phyloP scores from a whole-genome alignment of 2,113 vertebrate species.

The Phrynocephalus versicolor region DNA sequence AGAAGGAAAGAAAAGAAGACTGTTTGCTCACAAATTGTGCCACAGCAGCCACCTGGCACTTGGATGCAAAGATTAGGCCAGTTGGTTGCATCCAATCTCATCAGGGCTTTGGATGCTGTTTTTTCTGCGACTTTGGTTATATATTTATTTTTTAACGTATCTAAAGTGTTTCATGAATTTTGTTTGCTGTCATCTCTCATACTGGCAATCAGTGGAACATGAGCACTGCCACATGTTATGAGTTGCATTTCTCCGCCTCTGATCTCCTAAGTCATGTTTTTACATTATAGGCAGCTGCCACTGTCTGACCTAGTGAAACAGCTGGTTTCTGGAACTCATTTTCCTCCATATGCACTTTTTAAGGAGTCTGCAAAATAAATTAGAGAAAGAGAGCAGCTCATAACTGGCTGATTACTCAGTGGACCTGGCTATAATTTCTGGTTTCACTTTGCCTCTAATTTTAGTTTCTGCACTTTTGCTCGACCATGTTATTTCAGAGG shows the following conservation, averaged over 20 bases:
- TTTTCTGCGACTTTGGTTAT: not conserved
- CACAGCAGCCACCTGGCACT: not conserved
- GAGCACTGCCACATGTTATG: conserved; percentile 18
- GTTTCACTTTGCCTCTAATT: conserved; percentile 16
- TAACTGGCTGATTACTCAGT: conserved; percentile 12
- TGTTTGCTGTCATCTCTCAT: not conserved
- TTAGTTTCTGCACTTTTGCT: conserved; percentile 16
- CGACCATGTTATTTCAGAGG: not conserved
- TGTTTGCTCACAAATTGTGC: not conserved
- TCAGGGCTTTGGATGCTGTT: not conserved
- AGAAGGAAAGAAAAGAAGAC: not conserved
- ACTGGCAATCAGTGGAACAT: not conserved
- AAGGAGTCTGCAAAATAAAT: conserved; percentile 71
- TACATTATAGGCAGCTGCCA: conserved; percentile 43
- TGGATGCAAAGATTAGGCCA: not conserved
- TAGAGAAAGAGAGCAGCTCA: conserved; percentile 26
- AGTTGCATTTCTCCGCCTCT: conserved; percentile 55
- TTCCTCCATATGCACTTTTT: conserved; percentile 66
- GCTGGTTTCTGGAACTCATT: conserved; percentile 73
- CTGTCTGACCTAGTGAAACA: conserved; percentile 51
- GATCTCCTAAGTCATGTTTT: conserved; percentile 40
- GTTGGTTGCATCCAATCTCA: not conserved
- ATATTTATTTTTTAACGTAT: not conserved
- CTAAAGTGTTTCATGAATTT: not conserved
- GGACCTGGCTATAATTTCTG: not conserved